phyloP scores from a whole-genome alignment of 2,113 vertebrate species.

The Passer montanus region DNA sequence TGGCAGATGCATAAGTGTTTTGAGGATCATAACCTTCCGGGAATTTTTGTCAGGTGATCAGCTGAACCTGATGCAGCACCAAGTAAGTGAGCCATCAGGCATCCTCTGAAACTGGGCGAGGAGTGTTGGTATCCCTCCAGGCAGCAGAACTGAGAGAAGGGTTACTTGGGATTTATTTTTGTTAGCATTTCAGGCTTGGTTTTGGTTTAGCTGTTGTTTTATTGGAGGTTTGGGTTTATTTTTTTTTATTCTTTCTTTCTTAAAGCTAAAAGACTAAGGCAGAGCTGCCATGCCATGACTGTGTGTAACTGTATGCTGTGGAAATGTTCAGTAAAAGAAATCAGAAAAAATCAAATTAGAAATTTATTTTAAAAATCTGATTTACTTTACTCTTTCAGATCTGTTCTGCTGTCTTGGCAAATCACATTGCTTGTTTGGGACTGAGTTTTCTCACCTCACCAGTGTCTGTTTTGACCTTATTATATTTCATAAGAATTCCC shows the following conservation, averaged over 20 bases:
- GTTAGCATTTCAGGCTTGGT: neutral
- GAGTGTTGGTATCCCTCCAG: neutral
- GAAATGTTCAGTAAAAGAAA: neutral
- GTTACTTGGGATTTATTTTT: rapidly evolving
- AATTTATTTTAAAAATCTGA: neutral
- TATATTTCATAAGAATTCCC: neutral
- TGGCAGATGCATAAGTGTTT: neutral
- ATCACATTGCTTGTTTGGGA: neutral
- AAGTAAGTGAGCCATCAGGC: neutral
- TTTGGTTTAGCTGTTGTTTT: neutral
- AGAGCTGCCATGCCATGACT: neutral
- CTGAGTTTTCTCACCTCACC: neutral
- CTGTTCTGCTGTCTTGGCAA: neutral
- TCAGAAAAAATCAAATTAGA: neutral
- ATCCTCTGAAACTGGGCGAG: neutral
- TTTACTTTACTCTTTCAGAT: neutral
- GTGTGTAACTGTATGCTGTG: rapidly evolving
- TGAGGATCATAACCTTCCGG: neutral
- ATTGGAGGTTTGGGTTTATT: no score
- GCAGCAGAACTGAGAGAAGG: neutral
- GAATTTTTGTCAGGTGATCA: neutral
- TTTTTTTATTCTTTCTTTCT: neutral
- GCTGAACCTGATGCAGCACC: neutral
- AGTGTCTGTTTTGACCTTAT: neutral
- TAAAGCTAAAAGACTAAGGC: neutral